Percentiles rank a stretch among this genome's conserved stretches.
phyloP scores from a whole-genome alignment of 2,113 vertebrate species.

The Ranitomeya imitator region DNA sequence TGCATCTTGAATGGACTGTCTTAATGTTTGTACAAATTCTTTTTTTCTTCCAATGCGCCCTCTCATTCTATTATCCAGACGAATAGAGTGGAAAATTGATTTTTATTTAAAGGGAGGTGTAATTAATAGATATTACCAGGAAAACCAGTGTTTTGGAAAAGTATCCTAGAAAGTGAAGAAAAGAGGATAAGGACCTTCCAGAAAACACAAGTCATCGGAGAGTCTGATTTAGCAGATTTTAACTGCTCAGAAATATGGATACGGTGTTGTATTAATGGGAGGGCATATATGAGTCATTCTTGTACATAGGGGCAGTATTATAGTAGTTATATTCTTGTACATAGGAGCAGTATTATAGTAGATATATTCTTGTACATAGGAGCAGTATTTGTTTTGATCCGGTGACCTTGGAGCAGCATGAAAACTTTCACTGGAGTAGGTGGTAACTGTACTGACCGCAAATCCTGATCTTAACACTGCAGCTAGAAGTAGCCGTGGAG shows the following conservation, averaged over 20 bases:
- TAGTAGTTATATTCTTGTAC: background rate
- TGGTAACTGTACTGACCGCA: too few relatives aligned
- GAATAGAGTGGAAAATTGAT: slow-evolving; percentile 65
- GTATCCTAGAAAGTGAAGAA: background rate
- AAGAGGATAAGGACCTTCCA: background rate
- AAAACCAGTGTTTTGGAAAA: slow-evolving; percentile 51
- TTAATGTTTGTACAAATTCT: slow-evolving; percentile 46
- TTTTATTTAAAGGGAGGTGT: slow-evolving; percentile 55
- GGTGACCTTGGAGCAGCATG: too few relatives aligned
- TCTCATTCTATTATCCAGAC: slow-evolving; percentile 62
- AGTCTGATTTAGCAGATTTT: background rate
- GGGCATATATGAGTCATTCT: background rate
- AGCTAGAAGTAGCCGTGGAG: too few relatives aligned
- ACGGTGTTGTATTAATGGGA: background rate
- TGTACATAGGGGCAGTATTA: background rate
- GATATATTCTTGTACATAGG: background rate
- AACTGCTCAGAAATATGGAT: background rate
- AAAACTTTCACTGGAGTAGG: too few relatives aligned
- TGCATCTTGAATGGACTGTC: slow-evolving; percentile 17
- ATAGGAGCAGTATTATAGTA: background rate
- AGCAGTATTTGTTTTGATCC: too few relatives aligned
- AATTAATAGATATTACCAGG: slow-evolving; percentile 60
- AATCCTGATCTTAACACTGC: too few relatives aligned
- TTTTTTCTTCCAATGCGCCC: slow-evolving; percentile 49
- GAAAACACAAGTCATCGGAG: background rate